A percentile compares a stretch with the other conserved stretches of the same genome.
Conservation (phyloP, 2,797 vertebrate species). For the Sciurus vulgaris region DNA sequence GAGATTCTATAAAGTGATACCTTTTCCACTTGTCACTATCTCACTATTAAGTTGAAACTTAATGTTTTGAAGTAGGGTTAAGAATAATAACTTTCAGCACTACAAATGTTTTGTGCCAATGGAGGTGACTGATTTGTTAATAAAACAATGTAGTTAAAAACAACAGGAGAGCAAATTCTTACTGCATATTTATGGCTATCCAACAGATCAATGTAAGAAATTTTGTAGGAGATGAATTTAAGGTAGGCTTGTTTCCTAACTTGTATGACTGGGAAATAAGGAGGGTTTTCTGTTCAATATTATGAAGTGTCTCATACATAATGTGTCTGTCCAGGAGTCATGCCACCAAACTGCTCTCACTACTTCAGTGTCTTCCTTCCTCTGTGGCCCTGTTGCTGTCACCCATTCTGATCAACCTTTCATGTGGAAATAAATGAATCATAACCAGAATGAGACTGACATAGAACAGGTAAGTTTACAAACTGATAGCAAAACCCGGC, state of each 20-base stretch:
- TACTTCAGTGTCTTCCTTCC: not conserved
- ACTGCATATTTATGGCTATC: not conserved
- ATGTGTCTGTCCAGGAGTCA: not conserved
- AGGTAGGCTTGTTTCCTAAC: constrained; percentile 3
- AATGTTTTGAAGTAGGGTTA: constrained; percentile 39
- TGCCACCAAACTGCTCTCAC: not conserved
- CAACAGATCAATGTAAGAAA: not conserved
- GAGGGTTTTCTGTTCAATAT: not conserved
- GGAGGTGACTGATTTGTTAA: not conserved
- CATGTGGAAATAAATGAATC: constrained; percentile 26
- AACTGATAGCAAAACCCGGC: not conserved
- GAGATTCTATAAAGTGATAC: not conserved
- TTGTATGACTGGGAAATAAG: not conserved
- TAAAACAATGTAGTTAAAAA: constrained; percentile 49
- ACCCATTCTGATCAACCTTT: not conserved
- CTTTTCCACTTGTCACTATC: constrained; percentile 1
- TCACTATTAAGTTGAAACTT: not conserved
- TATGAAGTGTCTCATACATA: not conserved
- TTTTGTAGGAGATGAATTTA: constrained; percentile 28
- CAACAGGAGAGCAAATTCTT: constrained; percentile 22
- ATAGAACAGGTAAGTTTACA: not conserved
- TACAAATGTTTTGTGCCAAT: constrained; percentile 8
- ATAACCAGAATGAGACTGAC: not conserved
- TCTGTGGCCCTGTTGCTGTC: not conserved
- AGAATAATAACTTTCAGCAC: not conserved